A percentile compares a stretch with the other conserved stretches of the same genome.
phyloP scores from a whole-genome alignment of 2,888 invertebrate species.

The Tryphoninae sp. region DNA sequence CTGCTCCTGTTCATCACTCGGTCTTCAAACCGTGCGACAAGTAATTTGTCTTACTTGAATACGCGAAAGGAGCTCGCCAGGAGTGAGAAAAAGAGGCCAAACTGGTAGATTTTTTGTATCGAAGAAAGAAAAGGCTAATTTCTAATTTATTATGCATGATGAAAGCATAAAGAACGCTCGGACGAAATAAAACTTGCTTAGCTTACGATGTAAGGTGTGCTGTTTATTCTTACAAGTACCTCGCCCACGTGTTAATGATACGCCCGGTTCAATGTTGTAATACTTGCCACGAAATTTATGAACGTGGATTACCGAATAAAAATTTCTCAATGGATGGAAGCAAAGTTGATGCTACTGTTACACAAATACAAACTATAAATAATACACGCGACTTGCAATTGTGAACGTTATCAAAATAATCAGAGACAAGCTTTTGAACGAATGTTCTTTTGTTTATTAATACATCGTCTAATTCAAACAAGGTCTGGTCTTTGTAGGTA shows the following conservation, averaged over 20 bases:
- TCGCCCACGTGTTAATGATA: background rate
- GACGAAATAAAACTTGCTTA: background rate
- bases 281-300: background rate
- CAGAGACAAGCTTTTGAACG: background rate
- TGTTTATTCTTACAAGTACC: background rate
- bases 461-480: background rate
- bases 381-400: background rate
- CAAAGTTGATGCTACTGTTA: background rate
- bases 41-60: background rate
- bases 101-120: background rate
- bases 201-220: background rate
- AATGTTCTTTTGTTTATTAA: slow-evolving; percentile 1
- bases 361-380: background rate
- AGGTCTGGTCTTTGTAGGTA: background rate
- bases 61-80: background rate
- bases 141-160: background rate
- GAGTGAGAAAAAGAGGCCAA: background rate
- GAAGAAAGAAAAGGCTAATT: background rate
- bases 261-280: background rate
- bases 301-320: background rate
- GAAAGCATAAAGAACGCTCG: background rate
- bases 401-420: background rate
- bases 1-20: slow-evolving; percentile 55
- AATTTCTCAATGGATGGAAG: background rate
- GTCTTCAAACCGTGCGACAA: slow-evolving; percentile 49